Evolutionary conservation across 2,888 invertebrate genomes (phyloP), one percentile per base, ranked within the genome.

Genomic region (Elmis aenea): DNA sequence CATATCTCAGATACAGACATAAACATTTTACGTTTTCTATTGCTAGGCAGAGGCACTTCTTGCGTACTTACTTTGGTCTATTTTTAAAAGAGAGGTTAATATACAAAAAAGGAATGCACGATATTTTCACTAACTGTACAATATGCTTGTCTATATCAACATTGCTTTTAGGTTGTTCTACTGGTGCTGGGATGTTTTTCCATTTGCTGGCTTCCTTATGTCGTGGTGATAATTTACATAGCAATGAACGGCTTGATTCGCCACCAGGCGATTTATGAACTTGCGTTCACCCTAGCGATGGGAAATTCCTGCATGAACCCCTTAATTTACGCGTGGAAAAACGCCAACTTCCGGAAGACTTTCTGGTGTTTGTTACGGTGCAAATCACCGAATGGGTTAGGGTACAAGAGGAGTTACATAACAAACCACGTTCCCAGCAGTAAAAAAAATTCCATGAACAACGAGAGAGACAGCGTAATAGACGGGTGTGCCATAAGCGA

Each of bases 261-360:
- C 9, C 10, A 20, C 3, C n/a, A n/a, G n/a, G 38, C 55, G 5
- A 42, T 61, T 13, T 68, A 68, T 51, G 67, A 68, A 48, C 50
- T 62, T 11, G 58, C 63, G 13, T 65, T 68, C 43, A 64, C 82
- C 2, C 69, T 88, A 45, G 87, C 86, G 13, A 81, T 87, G 72
- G 76, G 81, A 32, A 87, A 87, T 64, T 87, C 86, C 5, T 83
- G 83, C 14, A 76, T 86, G 57, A 88, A 88, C 67, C 88, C 88
- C 0, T 69, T 87, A 25, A 86, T 87, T 54, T 88, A 88, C 68
- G 85, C 86, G 15, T 88, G 88, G 87, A 88, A 88, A 64, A 87
- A 86, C 62, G 73, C 78, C 4, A 84, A 81, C 45, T 87, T 86
- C 61, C 76, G 86, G 3, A 75, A 76, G 29, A 83, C 86, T 1